These are phyloP conservation scores for Aethes cnicana DNA, from an alignment of 2,888 invertebrate species.

Conservation along the genomic window DNA sequence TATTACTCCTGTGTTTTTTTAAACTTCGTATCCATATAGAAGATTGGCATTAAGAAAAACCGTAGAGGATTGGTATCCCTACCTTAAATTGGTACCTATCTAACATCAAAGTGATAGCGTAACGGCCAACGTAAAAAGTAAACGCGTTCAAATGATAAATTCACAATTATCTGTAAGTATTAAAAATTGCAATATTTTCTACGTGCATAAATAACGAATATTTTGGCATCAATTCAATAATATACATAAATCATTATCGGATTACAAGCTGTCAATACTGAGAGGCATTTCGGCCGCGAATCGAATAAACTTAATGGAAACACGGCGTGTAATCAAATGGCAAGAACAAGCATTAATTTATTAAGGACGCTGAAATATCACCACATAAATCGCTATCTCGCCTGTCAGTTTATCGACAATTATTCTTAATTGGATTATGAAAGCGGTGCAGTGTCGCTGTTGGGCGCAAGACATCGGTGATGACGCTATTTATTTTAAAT, in stretches of 20 bases:
- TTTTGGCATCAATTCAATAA: slow-evolving; percentile 33
- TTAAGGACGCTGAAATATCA: slow-evolving; percentile 81
- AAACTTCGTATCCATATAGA: too few species aligned
- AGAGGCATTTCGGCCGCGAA: slow-evolving; percentile 55
- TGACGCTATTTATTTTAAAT: too few species aligned
- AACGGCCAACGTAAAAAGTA: too few species aligned
- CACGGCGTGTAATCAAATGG: slow-evolving; percentile 73
- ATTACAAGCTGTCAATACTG: slow-evolving; percentile 67
- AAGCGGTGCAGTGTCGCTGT: slow-evolving; percentile 61
- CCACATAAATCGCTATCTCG: slow-evolving; percentile 78
- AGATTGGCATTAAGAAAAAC: too few species aligned
- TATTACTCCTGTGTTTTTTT: too few species aligned
- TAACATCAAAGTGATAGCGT: too few species aligned
- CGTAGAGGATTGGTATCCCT: too few species aligned
- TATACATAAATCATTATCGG: slow-evolving; percentile 54
- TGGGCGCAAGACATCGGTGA: slow-evolving; percentile 36
- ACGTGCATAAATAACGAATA: slow-evolving; percentile 23
- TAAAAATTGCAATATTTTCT: slow-evolving; percentile 15
- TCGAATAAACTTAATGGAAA: slow-evolving; percentile 73
- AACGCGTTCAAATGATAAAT: slow-evolving; percentile 3
- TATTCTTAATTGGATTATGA: slow-evolving; percentile 83
- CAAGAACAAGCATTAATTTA: slow-evolving; percentile 81
- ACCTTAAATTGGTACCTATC: too few species aligned
- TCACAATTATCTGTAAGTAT: background rate
- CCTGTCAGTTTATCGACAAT: slow-evolving; percentile 81